Conservation (phyloP, 1,140 invertebrate species). For the Eupristina koningsbergeri region DNA sequence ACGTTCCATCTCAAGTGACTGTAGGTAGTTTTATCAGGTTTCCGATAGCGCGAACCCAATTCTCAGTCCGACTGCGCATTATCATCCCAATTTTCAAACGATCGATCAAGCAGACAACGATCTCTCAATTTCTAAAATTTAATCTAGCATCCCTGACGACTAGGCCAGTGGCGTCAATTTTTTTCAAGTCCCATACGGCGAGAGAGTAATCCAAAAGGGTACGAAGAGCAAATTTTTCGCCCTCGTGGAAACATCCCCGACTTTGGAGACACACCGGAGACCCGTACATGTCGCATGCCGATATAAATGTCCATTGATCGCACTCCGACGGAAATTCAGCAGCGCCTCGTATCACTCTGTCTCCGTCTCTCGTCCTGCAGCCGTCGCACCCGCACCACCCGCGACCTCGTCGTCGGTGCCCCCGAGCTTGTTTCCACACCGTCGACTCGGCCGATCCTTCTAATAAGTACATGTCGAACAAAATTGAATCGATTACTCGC, state of each 20-base stretch:
- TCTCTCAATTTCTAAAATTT: constrained; percentile 8
- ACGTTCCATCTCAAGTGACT: background rate
- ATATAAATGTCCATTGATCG: background rate
- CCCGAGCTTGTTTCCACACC: background rate
- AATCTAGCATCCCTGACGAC: background rate
- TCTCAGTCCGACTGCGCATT: background rate
- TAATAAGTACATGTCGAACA: constrained; percentile 31
- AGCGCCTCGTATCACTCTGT: too few species aligned
- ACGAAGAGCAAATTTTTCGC: background rate
- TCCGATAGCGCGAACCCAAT: background rate
- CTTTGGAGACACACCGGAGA: background rate
- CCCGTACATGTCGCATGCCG: background rate
- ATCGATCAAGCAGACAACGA: background rate
- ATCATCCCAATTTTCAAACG: background rate
- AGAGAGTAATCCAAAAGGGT: background rate
- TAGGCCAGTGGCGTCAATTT: background rate
- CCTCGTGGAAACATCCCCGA: background rate
- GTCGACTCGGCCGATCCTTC: constrained; percentile 6
- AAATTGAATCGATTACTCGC: constrained; percentile 33
- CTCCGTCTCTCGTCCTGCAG: background rate
- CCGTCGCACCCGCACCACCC: background rate
- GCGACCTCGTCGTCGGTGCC: background rate
- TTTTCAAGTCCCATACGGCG: background rate
- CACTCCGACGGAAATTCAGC: background rate
- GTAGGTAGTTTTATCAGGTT: background rate